Conservation (phyloP, 92 coral and sea anemone genomes). For the Actinernus sp. region DNA sequence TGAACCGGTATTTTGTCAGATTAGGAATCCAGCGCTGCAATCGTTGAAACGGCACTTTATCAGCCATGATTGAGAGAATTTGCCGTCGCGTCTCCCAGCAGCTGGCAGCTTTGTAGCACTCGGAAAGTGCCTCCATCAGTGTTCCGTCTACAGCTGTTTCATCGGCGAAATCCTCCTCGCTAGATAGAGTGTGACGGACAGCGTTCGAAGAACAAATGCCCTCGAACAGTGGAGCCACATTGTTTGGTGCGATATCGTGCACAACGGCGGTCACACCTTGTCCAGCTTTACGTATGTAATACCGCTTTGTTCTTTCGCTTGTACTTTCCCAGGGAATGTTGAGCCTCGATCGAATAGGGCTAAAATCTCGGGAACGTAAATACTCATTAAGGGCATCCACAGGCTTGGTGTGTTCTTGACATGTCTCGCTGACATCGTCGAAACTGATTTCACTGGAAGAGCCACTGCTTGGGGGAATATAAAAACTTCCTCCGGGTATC, state of each 20-base stretch:
- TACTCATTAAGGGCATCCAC: conserved; percentile 52
- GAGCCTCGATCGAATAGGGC: conserved; percentile 66
- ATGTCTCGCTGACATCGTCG: conserved; percentile 23
- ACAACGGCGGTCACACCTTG: conserved; percentile 58
- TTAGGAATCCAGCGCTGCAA: conserved; percentile 56
- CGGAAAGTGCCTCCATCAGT: conserved; percentile 51
- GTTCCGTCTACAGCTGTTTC: conserved; percentile 48
- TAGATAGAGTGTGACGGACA: conserved; percentile 34
- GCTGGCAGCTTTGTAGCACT: conserved; percentile 61
- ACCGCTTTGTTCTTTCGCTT: conserved; percentile 53
- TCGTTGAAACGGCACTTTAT: conserved; percentile 45
- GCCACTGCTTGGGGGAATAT: conserved; percentile 54
- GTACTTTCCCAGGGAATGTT: conserved; percentile 48
- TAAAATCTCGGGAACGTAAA: conserved; percentile 54
- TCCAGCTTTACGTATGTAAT: conserved; percentile 50
- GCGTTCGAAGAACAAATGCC: conserved; percentile 43
- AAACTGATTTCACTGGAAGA: conserved; percentile 52
- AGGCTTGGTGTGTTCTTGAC: conserved; percentile 22
- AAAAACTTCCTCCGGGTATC: conserved; percentile 57
- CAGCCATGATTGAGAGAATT: conserved; percentile 65
- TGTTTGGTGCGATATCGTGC: conserved; percentile 60
- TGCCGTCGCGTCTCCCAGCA: conserved; percentile 63
- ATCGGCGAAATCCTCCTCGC: conserved; percentile 31
- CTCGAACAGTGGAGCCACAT: conserved; percentile 52
- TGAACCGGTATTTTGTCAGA: conserved; percentile 44